Conservation (phyloP, 1,140 invertebrate species). For the Zaprionus camerounensis region DNA sequence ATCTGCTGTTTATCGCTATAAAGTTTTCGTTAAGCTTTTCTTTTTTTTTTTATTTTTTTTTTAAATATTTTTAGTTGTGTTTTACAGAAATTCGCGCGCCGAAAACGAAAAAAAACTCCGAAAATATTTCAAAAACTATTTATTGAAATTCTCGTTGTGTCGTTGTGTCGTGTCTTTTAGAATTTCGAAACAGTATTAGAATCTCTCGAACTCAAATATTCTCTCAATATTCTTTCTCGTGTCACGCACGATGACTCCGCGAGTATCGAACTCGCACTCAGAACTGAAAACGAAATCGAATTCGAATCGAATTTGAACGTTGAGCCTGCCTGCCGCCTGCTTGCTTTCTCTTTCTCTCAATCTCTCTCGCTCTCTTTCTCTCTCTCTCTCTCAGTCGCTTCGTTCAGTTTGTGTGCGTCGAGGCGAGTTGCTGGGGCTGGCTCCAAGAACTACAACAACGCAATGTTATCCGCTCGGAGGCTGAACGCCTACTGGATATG, state of each 20-base stretch:
- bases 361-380: neutral
- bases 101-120: neutral
- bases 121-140: slow-evolving; percentile 1
- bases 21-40: slow-evolving; percentile 2
- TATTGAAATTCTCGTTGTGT: neutral
- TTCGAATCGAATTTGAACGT: neutral
- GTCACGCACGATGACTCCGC: slow-evolving; percentile 26
- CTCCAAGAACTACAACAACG: slow-evolving; percentile 81
- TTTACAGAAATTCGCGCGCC: neutral
- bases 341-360: neutral
- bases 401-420: slow-evolving; percentile 12
- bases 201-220: neutral
- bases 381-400: neutral
- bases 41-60: neutral
- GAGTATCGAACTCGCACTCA: slow-evolving; percentile 36
- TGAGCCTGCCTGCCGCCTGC: slow-evolving; percentile 1
- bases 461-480: slow-evolving; percentile 84
- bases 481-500: slow-evolving; percentile 83
- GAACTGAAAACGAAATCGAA: slow-evolving; percentile 3
- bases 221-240: neutral
- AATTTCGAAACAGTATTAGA: neutral
- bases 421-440: slow-evolving; percentile 19
- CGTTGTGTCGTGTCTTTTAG: neutral
- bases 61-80: neutral
- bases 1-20: neutral